These are phyloP conservation scores for Cygnus olor DNA, from an alignment of 2,797 vertebrate genomes.

Conservation along the genomic window DNA sequence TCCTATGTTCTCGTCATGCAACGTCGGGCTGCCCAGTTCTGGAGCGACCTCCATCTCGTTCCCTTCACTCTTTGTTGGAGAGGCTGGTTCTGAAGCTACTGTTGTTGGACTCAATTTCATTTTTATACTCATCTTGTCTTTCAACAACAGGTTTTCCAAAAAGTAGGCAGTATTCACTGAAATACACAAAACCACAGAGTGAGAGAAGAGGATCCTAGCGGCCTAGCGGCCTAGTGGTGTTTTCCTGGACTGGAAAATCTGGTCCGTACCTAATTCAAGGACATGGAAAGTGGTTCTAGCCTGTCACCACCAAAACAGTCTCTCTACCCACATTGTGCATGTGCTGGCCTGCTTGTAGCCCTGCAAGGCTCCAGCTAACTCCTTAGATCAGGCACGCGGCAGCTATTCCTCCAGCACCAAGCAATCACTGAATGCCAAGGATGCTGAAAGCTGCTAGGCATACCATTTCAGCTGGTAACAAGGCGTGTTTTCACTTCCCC, in stretches of 20 bases:
- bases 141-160: neutral
- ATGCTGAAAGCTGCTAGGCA: neutral
- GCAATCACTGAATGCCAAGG: neutral
- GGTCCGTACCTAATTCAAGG: neutral
- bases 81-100: neutral
- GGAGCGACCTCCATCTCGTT: neutral
- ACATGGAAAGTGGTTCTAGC: neutral
- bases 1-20: neutral
- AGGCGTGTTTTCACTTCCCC: neutral
- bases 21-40: neutral
- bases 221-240: neutral
- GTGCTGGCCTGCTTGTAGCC: neutral
- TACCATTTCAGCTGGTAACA: neutral
- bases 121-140: neutral
- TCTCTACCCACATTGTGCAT: neutral
- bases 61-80: neutral
- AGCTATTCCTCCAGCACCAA: neutral
- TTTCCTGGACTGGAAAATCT: neutral
- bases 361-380: neutral
- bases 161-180: neutral
- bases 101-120: neutral
- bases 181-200: neutral
- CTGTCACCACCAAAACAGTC: neutral
- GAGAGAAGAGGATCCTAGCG: neutral
- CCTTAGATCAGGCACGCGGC: neutral